Evolutionary conservation across 2,113 vertebrate species (phyloP), one percentile per base, ranked within the genome.

Genomic region (Gymnobelideus leadbeateri): DNA sequence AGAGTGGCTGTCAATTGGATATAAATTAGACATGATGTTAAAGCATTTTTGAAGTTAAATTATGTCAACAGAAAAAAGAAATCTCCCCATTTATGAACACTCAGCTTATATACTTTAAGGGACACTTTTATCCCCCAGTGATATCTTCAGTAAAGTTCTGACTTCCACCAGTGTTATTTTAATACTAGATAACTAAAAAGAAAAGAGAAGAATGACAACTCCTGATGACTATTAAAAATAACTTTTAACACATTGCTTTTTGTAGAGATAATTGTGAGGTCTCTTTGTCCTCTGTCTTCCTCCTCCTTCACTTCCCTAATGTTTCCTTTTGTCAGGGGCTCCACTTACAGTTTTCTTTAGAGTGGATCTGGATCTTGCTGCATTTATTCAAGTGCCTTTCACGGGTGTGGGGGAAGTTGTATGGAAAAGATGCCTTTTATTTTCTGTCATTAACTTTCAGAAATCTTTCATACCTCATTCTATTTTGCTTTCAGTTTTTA

Each of bases 181-280:
- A 96, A 92, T 91, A 51, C 43, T 89, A 8, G 14, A 53, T 89
- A 0, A 0, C 43, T 92, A 55, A 94, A 51, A 95, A 12, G 91
- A 94, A 50, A 68, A 77, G 55, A 28, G 25, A 53, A n/a, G 55
- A 91, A 91, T 89, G 93, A 14, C 16, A 96, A 51, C 26, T 93
- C 23, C 50, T 98, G 91, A 90, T 97, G 46, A n/a, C 95, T 97
- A 96, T 95, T 98, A 51, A 54, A 96, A 95, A 90, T 92, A 95
- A 97, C 84, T 77, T 77, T 98, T 93, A 96, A 93, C 11, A 91
- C 8, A 95, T 93, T 96, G 98, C 14, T 93, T 98, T 97, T 96
- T 94, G 91, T 94, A n/a, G 97, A 95, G 90, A 49, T 91, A 96
- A 25, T n/a, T 95, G 16, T 94, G 53, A 68, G 94, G n/a, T 95